Evolutionary conservation across 2,888 invertebrate species (phyloP).

Genomic region (Sesia bembeciformis): DNA sequence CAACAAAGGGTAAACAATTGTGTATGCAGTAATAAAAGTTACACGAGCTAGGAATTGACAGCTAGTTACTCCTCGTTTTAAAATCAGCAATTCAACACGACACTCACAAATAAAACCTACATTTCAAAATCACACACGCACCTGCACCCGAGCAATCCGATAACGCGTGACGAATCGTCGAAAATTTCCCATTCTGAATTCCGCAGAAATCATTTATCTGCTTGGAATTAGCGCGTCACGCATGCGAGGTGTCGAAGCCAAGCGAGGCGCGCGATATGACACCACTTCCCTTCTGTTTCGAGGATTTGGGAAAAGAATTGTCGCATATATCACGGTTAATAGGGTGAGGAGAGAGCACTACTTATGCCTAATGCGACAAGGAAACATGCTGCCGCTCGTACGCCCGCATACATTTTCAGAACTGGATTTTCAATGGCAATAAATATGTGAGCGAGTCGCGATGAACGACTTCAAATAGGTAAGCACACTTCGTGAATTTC

Average conservation of each 20-base stretch:
- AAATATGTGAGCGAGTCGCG: slow-evolving; percentile 47
- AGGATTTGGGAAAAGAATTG: slow-evolving; percentile 69
- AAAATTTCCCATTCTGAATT: slow-evolving; percentile 35
- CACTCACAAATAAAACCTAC: background rate
- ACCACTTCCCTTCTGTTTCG: slow-evolving; percentile 56
- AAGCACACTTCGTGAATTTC: background rate
- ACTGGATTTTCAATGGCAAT: slow-evolving; percentile 63
- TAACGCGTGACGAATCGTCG: slow-evolving; percentile 27
- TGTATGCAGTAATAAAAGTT: no score
- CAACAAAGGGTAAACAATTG: no score
- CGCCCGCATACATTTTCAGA: slow-evolving; percentile 53
- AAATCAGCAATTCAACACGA: no score
- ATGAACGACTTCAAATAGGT: slow-evolving; percentile 13
- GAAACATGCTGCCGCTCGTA: slow-evolving; percentile 62
- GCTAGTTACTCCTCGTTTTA: no score
- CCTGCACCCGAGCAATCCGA: background rate
- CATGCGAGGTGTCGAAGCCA: slow-evolving; percentile 44
- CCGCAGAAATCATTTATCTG: slow-evolving; percentile 59
- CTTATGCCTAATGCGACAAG: slow-evolving; percentile 73
- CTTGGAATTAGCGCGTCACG: slow-evolving; percentile 55
- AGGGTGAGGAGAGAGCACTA: slow-evolving; percentile 72
- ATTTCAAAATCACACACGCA: background rate
- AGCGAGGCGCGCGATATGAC: slow-evolving; percentile 56
- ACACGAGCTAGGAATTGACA: no score
- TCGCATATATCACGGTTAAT: slow-evolving; percentile 73